These are phyloP conservation scores for Nomada hirtipes DNA, from an alignment of 2,888 invertebrate genomes.

Conservation along the genomic window DNA sequence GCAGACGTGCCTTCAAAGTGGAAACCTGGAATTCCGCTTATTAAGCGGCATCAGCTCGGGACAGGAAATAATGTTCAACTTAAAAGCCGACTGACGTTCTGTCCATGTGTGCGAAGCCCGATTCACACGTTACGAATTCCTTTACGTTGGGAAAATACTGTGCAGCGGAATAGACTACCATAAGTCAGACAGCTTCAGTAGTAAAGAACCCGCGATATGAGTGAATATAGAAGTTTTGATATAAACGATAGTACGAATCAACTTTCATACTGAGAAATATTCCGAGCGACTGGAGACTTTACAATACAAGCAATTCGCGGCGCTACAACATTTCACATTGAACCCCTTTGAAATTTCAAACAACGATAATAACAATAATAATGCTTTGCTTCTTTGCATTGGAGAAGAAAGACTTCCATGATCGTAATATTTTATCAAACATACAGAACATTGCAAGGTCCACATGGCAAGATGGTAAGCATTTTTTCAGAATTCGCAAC, in stretches of 20 bases:
- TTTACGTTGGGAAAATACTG: neutral
- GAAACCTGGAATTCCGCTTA: slow-evolving; percentile 19
- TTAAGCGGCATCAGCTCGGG: slow-evolving; percentile 27
- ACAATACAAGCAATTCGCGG: neutral
- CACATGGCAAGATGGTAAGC: no score
- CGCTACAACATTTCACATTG: no score
- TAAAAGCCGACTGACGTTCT: neutral
- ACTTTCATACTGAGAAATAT: neutral
- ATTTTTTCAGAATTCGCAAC: no score
- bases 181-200: neutral
- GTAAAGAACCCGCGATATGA: neutral
- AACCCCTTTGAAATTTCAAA: neutral
- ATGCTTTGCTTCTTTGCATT: neutral
- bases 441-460: no score
- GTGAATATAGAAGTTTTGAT: neutral
- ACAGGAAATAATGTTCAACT: slow-evolving; percentile 24
- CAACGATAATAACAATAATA: neutral
- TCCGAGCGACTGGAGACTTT: neutral
- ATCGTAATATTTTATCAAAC: no score
- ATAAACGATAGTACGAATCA: neutral
- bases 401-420: no score
- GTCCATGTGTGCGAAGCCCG: neutral
- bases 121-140: neutral
- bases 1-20: slow-evolving; percentile 2
- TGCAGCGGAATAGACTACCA: neutral